Evolutionary conservation across 2,113 vertebrate genomes (phyloP), one percentile per base, ranked within the genome.

Genomic region (Aegotheles bennettii): DNA sequence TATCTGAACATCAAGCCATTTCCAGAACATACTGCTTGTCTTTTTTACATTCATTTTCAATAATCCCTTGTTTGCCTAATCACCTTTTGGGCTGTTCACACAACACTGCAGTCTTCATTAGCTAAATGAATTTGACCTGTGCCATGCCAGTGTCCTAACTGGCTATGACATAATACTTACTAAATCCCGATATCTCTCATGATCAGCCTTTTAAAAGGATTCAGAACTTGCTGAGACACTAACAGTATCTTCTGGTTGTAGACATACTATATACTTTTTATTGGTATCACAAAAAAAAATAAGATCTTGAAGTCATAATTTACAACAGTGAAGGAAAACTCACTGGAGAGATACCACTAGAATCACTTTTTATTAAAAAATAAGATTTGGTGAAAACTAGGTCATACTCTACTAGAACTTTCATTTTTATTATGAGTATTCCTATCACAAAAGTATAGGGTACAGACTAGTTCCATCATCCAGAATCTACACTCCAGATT

Each of bases 221-320:
- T 77, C 18, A 38, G 61, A 75, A 54, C 9, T 71, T 60, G 12
- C 42, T 31, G 20, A 63, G 23, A 48, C n/a, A n/a, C 9, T 54
- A 70, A 78, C 0, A 2, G 3, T 20, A 54, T 3, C 1, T 43
- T 61, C 20, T 64, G 9, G 2, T 23, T 56, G 10, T 40, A 87
- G 43, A 60, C 6, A 45, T 14, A 29, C 1, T 8, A 42, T 19
- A 36, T 12, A 31, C 8, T 38, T 45, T 48, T 48, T 33, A 40
- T 42, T 35, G 28, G 8, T 10, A 42, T 42, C 42, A 12, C 42
- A 11, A 42, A 42, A 42, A 42, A 42, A 3, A 1, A 3, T 16
- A 47, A 47, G 15, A 77, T n/a, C 36, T 35, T 67, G 14, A 87
- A 87, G 18, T 17, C 31, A 17, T 17, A 47, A 40, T 25, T 79